Evolutionary conservation across 2,888 invertebrate genomes (phyloP).

Genomic region (Chrysopilus asiliformis): DNA sequence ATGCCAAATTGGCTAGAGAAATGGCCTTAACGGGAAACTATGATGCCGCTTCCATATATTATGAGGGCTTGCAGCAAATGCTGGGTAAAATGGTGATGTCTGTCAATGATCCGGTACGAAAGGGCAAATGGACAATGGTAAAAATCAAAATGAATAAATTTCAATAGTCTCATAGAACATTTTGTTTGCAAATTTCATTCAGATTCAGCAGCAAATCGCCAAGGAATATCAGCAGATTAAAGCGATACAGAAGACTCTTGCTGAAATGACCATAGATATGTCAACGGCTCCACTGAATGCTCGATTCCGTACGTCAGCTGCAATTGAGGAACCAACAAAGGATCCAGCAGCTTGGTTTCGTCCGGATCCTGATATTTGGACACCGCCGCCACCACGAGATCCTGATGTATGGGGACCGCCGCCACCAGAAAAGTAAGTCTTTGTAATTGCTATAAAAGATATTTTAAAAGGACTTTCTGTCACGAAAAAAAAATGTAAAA

Average conservation of each 20-base stretch:
- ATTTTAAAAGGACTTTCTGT: too few relatives aligned
- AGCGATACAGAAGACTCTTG: conserved; percentile 39
- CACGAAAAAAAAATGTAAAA: too few relatives aligned
- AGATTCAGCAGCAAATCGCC: conserved; percentile 80
- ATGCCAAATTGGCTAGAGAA: conserved; percentile 88
- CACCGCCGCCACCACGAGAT: conserved; percentile 50
- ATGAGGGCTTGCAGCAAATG: conserved; percentile 85
- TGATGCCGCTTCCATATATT: conserved; percentile 85
- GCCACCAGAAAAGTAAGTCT: too few relatives aligned
- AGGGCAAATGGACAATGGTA: conserved; percentile 83
- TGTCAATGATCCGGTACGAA: conserved; percentile 66
- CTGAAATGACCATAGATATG: conserved; percentile 34
- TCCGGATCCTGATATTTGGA: conserved; percentile 70
- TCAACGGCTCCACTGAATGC: conserved; percentile 38
- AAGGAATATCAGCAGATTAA: conserved; percentile 86
- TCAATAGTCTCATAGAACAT: not conserved
- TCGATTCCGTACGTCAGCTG: conserved; percentile 24
- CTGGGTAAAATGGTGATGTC: conserved; percentile 70
- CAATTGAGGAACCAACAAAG: conserved; percentile 20
- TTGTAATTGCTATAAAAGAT: too few relatives aligned
- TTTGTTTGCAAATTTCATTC: conserved; percentile 10
- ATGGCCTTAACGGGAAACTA: conserved; percentile 92
- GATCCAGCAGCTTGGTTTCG: conserved; percentile 42
- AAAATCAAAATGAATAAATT: conserved; percentile 19
- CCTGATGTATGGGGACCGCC: conserved; percentile 81